Percentiles rank a stretch among this genome's conserved stretches.
Conservation (phyloP, 92 coral and sea anemone genomes). For the Porites cylindrica region DNA sequence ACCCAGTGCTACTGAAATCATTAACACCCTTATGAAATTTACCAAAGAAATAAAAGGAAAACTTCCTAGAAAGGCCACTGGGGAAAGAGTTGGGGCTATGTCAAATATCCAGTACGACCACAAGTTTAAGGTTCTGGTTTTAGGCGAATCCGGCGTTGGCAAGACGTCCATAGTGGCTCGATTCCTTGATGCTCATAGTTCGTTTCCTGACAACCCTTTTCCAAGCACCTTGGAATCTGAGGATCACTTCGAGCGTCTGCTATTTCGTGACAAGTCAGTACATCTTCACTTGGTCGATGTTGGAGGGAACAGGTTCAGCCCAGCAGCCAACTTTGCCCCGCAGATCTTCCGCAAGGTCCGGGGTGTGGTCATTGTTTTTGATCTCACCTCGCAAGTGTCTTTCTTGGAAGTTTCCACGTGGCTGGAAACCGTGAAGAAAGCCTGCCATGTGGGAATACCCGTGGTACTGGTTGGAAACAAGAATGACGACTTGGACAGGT, state of each 20-base stretch:
- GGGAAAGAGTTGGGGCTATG: constrained; percentile 23
- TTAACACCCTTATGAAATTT: constrained; percentile 46
- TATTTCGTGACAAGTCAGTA: constrained; percentile 74
- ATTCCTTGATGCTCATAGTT: constrained; percentile 58
- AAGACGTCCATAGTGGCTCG: constrained; percentile 79
- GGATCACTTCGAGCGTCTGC: constrained; percentile 80
- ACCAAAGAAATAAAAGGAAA: constrained; percentile 22
- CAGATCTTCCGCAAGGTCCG: constrained; percentile 74
- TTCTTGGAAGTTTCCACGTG: constrained; percentile 62
- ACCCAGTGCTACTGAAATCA: constrained; percentile 65
- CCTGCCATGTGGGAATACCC: constrained; percentile 43
- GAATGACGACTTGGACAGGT: constrained; percentile 64
- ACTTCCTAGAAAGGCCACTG: background rate
- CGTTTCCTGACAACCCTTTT: constrained; percentile 11
- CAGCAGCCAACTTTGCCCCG: constrained; percentile 54
- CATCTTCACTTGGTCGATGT: constrained; percentile 85
- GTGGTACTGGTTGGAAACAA: constrained; percentile 88
- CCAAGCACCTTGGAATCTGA: constrained; percentile 59
- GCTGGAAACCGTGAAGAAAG: constrained; percentile 54
- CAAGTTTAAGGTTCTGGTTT: constrained; percentile 76
- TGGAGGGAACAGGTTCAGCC: constrained; percentile 63
- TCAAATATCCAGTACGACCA: constrained; percentile 51
- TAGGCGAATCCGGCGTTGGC: constrained; percentile 84
- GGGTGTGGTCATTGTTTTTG: constrained; percentile 79
- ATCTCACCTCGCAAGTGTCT: constrained; percentile 61